Base-by-base conservation (phyloP, 2,797 vertebrate species). In the Chaenodraco wilsoni region DNA sequence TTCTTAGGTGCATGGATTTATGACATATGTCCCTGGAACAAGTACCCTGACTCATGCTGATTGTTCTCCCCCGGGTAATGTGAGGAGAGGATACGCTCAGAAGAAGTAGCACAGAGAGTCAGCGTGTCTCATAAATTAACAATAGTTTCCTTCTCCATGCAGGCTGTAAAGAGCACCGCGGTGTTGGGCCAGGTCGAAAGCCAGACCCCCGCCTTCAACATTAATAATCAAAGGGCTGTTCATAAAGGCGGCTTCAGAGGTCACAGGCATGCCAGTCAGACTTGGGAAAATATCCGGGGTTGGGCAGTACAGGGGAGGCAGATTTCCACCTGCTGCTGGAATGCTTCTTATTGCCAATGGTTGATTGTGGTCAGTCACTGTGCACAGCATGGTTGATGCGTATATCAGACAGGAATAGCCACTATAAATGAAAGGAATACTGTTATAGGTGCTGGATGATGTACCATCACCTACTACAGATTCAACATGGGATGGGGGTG, bases 141-240 rank as follows among this genome's bases (percentile, higher is more conserved):
- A 76, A 84, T 69, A 56, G 60, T 48, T 82, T 84, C 78, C 72
- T 81, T 75, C 76, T 78, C 58, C 0, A 37, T 37, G 6, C 33
- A 3, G 52, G 67, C 62, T 70, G 75, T 50, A 82, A 88, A 83
- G 71, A 82, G 68, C 74, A 37, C 62, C 1, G 51, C 15, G 44
- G 55, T 76, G 69, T 68, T 0, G 27, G 70, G 55, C 46, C 72
- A 37, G 66, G 83, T 82, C 65, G 19, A 74, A 72, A 83, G 76
- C 65, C 62, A 66, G 78, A 65, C 57, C 76, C 65, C 75, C 37
- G 65, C 81, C 69, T 81, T 82, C 76, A 58, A 65, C 88, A 87
- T 92, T 76, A 91, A 91, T 89, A 91, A 90, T 88, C 84, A 85
- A 92, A 83, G 75, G 71, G 69, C 79, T 65, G 77, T 83, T 90